phyloP scores from a whole-genome alignment of 2,113 vertebrate species.

The Protomyctophum bolini region DNA sequence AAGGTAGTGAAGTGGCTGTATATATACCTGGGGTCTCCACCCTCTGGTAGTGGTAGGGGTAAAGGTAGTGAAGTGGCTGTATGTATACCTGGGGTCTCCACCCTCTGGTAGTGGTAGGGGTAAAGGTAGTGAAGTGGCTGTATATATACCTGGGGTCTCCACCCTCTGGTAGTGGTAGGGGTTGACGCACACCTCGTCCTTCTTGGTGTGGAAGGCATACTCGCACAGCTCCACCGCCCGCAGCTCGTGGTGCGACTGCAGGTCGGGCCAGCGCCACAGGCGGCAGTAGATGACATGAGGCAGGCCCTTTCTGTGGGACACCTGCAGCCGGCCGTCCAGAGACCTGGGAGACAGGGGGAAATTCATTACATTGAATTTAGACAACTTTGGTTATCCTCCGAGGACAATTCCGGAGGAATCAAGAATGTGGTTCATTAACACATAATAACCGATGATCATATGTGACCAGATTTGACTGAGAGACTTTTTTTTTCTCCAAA shows the following conservation, averaged over 20 bases:
- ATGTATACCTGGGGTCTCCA: constrained; percentile 98
- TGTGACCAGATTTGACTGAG: too few relatives aligned
- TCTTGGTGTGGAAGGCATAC: constrained; percentile 98
- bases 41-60: too few relatives aligned
- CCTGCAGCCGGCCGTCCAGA: constrained; percentile 95
- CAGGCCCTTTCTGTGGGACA: constrained; percentile 96
- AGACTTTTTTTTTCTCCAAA: too few relatives aligned
- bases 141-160: constrained; percentile 94
- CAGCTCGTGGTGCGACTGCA: constrained; percentile 98
- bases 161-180: constrained; percentile 98
- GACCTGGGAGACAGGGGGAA: constrained; percentile 78
- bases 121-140: constrained; percentile 42
- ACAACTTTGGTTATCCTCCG: too few relatives aligned
- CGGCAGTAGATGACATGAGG: constrained; percentile 99
- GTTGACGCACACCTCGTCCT: constrained; percentile 98
- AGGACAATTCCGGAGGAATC: too few relatives aligned
- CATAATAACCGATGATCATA: too few relatives aligned
- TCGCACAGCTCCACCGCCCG: constrained; percentile 97
- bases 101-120: constrained; percentile 97
- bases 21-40: too few relatives aligned
- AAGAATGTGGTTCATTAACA: too few relatives aligned
- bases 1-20: too few relatives aligned
- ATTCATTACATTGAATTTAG: not conserved
- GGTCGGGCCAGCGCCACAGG: constrained; percentile 97
- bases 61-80: too few relatives aligned